These are phyloP conservation scores for Micromesistius poutassou DNA, from an alignment of 2,797 vertebrate species.

Conservation along the genomic window DNA sequence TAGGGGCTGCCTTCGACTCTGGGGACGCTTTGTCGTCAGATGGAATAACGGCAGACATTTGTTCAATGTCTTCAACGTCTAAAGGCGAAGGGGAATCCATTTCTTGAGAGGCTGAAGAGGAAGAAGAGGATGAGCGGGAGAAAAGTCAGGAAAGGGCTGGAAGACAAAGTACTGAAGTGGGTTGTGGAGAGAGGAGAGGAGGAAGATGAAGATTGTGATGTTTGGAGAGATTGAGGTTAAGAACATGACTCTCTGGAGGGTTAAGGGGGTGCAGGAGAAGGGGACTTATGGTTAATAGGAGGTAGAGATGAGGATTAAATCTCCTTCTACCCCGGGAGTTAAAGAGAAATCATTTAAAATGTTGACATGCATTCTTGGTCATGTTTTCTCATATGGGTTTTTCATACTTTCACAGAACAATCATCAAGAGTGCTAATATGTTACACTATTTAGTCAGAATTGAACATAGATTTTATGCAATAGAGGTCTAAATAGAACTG, in stretches of 20 bases:
- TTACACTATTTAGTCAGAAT: background rate
- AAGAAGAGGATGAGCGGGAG: conserved; percentile 8
- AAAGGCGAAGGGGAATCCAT: conserved; percentile 11
- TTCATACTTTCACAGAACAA: background rate
- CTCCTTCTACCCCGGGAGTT: conserved; percentile 52
- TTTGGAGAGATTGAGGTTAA: background rate
- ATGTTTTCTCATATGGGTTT: background rate
- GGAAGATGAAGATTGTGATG: background rate
- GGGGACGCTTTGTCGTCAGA: background rate
- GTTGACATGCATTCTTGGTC: too few relatives aligned
- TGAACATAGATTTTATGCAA: background rate
- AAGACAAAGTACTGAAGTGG: background rate
- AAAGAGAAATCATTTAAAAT: conserved; percentile 2
- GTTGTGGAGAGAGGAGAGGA: background rate
- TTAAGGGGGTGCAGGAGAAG: conserved; percentile 21
- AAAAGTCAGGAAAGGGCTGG: background rate
- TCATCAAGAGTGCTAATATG: background rate
- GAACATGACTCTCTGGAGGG: conserved; percentile 22
- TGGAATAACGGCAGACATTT: conserved; percentile 4
- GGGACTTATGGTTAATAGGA: conserved; percentile 26
- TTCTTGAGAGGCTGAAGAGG: conserved; percentile 16
- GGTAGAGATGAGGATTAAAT: conserved; percentile 41
- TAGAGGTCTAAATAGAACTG: background rate
- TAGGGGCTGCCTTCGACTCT: background rate
- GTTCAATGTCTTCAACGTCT: conserved; percentile 14